Evolutionary conservation across 2,797 vertebrate genomes (phyloP), one percentile per base, ranked within the genome.

Genomic region (Rhabdophis nuchalis): DNA sequence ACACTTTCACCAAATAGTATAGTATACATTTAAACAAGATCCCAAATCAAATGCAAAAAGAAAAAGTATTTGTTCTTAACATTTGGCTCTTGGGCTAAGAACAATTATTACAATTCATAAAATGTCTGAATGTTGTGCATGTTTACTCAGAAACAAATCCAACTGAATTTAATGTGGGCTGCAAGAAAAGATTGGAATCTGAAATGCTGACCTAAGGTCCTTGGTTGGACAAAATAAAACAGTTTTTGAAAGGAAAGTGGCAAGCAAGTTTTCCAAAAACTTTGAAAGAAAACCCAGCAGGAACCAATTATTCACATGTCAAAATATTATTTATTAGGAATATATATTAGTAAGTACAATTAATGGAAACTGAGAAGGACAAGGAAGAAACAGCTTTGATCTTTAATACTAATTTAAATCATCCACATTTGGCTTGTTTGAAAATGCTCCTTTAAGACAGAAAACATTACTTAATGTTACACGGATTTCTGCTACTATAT

Each of bases 381-480:
- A 0, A 0, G 91, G 85, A 89, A 90, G 7, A 89, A 95, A 90
- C 12, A 0, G 8, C 18, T 85, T 53, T 58, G 50, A 14, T 68
- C 2, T 60, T 11, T 82, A 93, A 92, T n/a, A 12, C 68, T 56
- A 87, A 11, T 90, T 91, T 14, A 92, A 86, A 89, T 92, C 72
- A 11, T 5, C 77, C 9, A 0, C 88, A 92, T 90, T 87, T 94
- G 46, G 6, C 91, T 87, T 89, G 72, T 60, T 89, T 10, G 14
- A 0, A 0, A 0, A 54, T 1, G 5, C n/a, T 82, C 0, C 0
- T 93, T 82, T 32, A 87, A 56, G 72, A 82, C 20, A 85, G 16
- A 89, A 11, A 10, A 89, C 88, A 68, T 27, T 1, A 2, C 50
- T 95, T 86, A 64, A 27, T 2, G n/a, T 1, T 41, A 91, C 5